Conservation (phyloP, 2,113 vertebrate genomes). For the Petrocephalus zakoni region DNA sequence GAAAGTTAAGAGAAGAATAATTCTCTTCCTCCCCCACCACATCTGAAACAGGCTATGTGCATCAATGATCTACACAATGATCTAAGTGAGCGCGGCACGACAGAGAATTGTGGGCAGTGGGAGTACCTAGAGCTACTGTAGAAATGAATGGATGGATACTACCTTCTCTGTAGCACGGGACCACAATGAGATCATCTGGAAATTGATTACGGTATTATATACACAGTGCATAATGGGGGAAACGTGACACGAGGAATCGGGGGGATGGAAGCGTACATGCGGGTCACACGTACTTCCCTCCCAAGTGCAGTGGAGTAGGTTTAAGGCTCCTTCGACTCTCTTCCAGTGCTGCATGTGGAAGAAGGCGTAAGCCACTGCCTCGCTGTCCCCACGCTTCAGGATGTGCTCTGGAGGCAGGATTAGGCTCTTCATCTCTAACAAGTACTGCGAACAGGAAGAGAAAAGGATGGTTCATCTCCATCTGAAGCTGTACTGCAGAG, state of each 20-base stretch:
- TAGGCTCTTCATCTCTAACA: constrained; percentile 98
- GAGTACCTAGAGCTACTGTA: not conserved
- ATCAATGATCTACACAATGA: not conserved
- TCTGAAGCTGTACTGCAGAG: not conserved
- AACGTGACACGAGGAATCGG: not conserved
- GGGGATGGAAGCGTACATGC: not conserved
- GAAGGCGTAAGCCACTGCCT: constrained; percentile 95
- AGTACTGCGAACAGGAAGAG: constrained; percentile 69
- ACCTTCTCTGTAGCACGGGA: not conserved
- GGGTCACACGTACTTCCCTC: constrained; percentile 86
- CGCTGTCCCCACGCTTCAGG: constrained; percentile 94
- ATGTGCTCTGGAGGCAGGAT: constrained; percentile 98
- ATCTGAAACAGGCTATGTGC: not conserved
- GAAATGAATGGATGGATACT: not conserved
- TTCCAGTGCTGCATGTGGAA: constrained; percentile 99
- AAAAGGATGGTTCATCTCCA: not conserved
- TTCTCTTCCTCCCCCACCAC: not conserved
- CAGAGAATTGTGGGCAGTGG: not conserved
- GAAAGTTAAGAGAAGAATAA: not conserved
- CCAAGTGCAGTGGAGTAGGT: constrained; percentile 95
- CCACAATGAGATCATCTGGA: not conserved
- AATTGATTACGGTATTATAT: not conserved
- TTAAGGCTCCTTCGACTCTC: constrained; percentile 91
- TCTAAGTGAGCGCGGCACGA: not conserved
- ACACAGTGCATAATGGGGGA: not conserved